A percentile compares a stretch with the other conserved stretches of the same genome.
Evolutionary conservation across 2,797 vertebrate genomes (phyloP).

Genomic region (Typhlichthys subterraneus): DNA sequence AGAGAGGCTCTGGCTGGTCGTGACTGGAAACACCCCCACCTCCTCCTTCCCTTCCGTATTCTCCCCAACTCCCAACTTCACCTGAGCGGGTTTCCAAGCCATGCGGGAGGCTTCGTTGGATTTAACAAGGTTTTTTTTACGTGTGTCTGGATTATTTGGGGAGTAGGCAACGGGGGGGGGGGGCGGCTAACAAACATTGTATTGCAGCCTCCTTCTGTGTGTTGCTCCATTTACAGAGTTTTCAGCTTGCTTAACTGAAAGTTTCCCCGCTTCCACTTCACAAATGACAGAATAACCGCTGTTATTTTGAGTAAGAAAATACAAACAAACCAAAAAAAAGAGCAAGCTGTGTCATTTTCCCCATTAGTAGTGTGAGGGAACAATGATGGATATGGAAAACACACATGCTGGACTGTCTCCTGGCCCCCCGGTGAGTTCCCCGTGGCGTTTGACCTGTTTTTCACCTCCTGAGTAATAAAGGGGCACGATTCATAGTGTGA

Average conservation of each 20-base stretch:
- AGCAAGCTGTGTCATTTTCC: conserved; percentile 18
- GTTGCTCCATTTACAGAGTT: conserved; percentile 23
- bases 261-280: conserved; percentile 21
- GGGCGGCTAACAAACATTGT: conserved; percentile 11
- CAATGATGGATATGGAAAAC: conserved; percentile 17
- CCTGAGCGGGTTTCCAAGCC: conserved; percentile 46
- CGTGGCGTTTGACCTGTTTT: conserved; percentile 34
- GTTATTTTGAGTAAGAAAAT: conserved; percentile 29
- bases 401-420: conserved; percentile 15
- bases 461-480: conserved; percentile 32
- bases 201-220: conserved; percentile 25
- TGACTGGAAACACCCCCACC: conserved; percentile 56
- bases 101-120: conserved; percentile 23
- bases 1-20: conserved; percentile 43
- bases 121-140: conserved; percentile 41
- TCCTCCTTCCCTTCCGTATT: conserved; percentile 10
- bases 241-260: conserved; percentile 15
- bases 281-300: conserved; percentile 25
- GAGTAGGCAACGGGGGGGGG: conserved; percentile 1
- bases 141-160: conserved; percentile 21
- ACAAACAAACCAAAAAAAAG: neutral
- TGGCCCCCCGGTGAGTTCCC: conserved; percentile 12
- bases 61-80: conserved; percentile 24
- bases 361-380: conserved; percentile 22
- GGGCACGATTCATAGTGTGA: conserved; percentile 11